These are phyloP conservation scores for Macrosoma leucophasiata DNA, from an alignment of 2,888 invertebrate species.

Conservation along the genomic window DNA sequence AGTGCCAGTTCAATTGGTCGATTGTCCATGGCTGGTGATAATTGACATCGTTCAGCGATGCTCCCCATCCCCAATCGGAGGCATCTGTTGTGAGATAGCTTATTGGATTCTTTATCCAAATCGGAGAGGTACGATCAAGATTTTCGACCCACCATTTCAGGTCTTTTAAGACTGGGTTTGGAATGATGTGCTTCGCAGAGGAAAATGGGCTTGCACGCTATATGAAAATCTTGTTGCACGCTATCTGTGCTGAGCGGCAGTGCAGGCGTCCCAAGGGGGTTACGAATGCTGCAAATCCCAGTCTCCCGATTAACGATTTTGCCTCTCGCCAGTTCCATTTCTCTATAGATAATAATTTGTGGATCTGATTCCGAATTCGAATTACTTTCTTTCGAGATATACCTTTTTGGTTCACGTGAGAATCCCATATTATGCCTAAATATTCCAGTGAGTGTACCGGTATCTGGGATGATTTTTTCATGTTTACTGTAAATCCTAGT, in stretches of 20 bases:
- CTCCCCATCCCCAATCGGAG: conserved; percentile 16
- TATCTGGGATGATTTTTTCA: conserved; percentile 15
- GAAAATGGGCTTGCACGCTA: no score
- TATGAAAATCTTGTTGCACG: neutral
- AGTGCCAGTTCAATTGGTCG: neutral
- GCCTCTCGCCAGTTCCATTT: conserved; percentile 2
- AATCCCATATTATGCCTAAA: conserved; percentile 21
- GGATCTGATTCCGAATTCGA: neutral
- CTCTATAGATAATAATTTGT: neutral
- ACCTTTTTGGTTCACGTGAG: conserved; percentile 18
- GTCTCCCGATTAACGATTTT: conserved; percentile 13
- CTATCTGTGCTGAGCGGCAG: conserved; percentile 6
- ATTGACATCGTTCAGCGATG: no score
- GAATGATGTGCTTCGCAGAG: neutral
- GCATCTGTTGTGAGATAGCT: conserved; percentile 20
- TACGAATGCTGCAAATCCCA: conserved; percentile 21
- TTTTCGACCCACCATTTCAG: conserved; percentile 18
- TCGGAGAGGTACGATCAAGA: neutral
- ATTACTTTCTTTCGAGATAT: conserved; percentile 8
- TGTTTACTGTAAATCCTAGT: conserved; percentile 22
- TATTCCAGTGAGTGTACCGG: conserved; percentile 15
- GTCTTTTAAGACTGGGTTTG: neutral
- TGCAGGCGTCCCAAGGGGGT: conserved; percentile 16
- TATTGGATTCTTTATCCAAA: conserved; percentile 9
- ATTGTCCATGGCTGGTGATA: no score